phyloP scores from a whole-genome alignment of 2,113 vertebrate species.

The Chaetops frenatus region DNA sequence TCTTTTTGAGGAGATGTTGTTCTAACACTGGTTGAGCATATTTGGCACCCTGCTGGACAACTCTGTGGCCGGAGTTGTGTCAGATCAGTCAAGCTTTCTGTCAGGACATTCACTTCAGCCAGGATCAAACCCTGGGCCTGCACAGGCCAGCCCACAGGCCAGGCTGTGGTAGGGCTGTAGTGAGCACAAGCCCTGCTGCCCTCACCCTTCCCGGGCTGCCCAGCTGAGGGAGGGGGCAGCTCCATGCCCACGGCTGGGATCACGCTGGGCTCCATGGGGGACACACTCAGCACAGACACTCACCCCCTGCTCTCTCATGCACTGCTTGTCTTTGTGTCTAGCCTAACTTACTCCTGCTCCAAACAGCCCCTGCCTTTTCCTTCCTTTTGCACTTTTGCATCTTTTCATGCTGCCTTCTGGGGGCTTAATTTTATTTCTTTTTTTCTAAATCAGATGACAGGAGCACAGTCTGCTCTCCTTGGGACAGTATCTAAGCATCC shows the following conservation, averaged over 20 bases:
- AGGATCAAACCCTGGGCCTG: not conserved
- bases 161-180: not conserved
- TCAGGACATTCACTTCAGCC: not conserved
- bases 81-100: not conserved
- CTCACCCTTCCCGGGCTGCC: not conserved
- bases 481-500: not conserved
- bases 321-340: not conserved
- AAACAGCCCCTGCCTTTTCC: not conserved
- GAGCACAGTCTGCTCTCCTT: not conserved
- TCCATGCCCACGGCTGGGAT: not conserved
- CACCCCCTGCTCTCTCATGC: rapidly evolving
- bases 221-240: not conserved
- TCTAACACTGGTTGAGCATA: not conserved
- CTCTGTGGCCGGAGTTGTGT: not conserved
- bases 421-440: not conserved
- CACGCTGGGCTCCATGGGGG: rapidly evolving
- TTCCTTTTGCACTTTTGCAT: not conserved
- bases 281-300: not conserved
- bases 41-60: not conserved
- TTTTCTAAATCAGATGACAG: not conserved
- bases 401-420: not conserved
- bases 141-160: not conserved
- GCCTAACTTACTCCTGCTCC: not conserved
- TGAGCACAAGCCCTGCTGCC: rapidly evolving
- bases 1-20: not conserved